Evolutionary conservation across 2,888 invertebrate genomes (phyloP).

Genomic region (Ochropleura leucogaster): DNA sequence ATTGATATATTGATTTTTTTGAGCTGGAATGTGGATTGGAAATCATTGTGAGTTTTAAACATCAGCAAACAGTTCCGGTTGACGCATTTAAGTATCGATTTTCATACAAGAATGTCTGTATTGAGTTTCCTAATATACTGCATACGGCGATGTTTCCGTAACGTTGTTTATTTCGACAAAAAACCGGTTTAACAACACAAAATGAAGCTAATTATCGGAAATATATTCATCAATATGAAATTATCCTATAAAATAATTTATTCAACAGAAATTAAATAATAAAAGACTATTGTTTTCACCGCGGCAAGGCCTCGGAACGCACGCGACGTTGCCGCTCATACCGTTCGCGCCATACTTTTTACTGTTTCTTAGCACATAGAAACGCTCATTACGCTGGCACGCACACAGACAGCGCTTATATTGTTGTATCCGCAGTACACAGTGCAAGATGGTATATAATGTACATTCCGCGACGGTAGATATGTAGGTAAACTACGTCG

Average conservation of each 20-base stretch:
- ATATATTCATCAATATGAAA: slow-evolving; percentile 50
- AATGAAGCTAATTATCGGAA: slow-evolving; percentile 47
- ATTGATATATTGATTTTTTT: slow-evolving; percentile 75
- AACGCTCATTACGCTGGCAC: slow-evolving; percentile 87
- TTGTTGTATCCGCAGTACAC: slow-evolving; percentile 87
- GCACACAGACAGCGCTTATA: slow-evolving; percentile 80
- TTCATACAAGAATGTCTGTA: slow-evolving; percentile 50
- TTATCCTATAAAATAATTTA: slow-evolving; percentile 71
- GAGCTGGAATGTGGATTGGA: slow-evolving; percentile 59
- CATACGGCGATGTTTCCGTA: slow-evolving; percentile 41
- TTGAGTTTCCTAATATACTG: slow-evolving; percentile 55
- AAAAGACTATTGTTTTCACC: slow-evolving; percentile 88
- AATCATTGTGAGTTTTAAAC: slow-evolving; percentile 52
- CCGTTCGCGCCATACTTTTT: slow-evolving; percentile 91
- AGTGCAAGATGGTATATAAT: slow-evolving; percentile 88
- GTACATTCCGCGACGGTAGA: slow-evolving; percentile 87
- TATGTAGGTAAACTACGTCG: slow-evolving; percentile 88
- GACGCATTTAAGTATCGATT: slow-evolving; percentile 58
- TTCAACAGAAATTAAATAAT: slow-evolving; percentile 76
- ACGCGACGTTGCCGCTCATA: slow-evolving; percentile 87
- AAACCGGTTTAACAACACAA: slow-evolving; percentile 30
- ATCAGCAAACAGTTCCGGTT: slow-evolving; percentile 40
- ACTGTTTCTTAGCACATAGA: slow-evolving; percentile 91
- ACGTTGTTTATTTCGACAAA: slow-evolving; percentile 37
- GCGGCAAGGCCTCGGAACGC: slow-evolving; percentile 84